Percentiles rank a stretch among this genome's conserved stretches.
Evolutionary conservation across 2,113 vertebrate species (phyloP).

Genomic region (Gadus macrocephalus): DNA sequence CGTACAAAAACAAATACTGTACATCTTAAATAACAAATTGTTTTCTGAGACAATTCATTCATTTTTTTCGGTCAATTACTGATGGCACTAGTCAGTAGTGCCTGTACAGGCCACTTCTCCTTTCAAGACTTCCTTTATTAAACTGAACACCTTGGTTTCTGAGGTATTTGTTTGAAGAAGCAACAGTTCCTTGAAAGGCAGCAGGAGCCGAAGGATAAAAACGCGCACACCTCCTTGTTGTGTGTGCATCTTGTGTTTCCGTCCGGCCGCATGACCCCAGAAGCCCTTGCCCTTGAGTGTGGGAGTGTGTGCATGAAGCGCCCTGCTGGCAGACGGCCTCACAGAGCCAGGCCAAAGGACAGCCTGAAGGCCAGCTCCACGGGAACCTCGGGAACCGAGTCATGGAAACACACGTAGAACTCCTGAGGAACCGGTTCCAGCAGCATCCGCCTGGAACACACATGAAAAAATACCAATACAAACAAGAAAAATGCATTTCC

Average conservation of each 20-base stretch:
- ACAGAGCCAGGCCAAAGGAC: conserved; percentile 85
- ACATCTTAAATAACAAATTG: conserved; percentile 46
- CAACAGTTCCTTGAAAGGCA: too few relatives aligned
- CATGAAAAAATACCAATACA: background rate
- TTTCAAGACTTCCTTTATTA: background rate
- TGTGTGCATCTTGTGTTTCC: too few relatives aligned
- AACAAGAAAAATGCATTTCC: too few relatives aligned
- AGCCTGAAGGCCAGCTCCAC: conserved; percentile 94
- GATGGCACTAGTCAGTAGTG: background rate
- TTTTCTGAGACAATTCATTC: conserved; percentile 7
- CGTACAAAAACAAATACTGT: conserved; percentile 46
- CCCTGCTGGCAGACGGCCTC: conserved; percentile 18
- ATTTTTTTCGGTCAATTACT: background rate
- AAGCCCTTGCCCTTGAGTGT: too few relatives aligned
- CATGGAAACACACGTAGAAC: conserved; percentile 95
- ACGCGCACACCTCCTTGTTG: too few relatives aligned
- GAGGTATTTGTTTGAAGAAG: too few relatives aligned
- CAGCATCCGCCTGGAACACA: conserved; percentile 80
- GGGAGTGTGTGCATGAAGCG: background rate
- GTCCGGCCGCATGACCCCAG: too few relatives aligned
- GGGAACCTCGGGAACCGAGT: conserved; percentile 88
- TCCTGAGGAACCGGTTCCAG: conserved; percentile 89
- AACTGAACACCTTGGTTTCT: too few relatives aligned
- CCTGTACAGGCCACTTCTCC: background rate
- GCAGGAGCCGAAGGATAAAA: too few relatives aligned